These are phyloP conservation scores for Anguilla obscura DNA, from an alignment of 2,797 vertebrate species.

Conservation along the genomic window DNA sequence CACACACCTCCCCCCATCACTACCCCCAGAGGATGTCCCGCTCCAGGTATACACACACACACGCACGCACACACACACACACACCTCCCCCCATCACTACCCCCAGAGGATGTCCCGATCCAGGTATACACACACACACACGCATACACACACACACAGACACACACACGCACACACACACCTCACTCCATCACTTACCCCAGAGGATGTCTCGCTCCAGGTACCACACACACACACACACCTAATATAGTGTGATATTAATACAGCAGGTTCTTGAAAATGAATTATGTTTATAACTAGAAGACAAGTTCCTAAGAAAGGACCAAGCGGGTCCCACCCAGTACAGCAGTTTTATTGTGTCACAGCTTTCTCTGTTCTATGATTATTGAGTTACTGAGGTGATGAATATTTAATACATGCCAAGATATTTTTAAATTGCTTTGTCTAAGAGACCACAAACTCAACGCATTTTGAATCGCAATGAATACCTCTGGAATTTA, in stretches of 20 bases:
- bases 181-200: slow-evolving; percentile 64
- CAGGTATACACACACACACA: background rate
- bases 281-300: background rate
- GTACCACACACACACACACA: background rate
- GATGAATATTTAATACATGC: slow-evolving; percentile 3
- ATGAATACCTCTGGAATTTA: background rate
- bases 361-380: background rate
- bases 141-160: background rate
- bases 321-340: background rate
- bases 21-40: slow-evolving; percentile 69
- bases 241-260: background rate
- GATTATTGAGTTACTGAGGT: background rate
- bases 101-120: too few species aligned
- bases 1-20: slow-evolving; percentile 20
- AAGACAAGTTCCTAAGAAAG: background rate
- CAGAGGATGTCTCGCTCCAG: slow-evolving; percentile 64
- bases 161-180: slow-evolving; percentile 41
- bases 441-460: background rate
- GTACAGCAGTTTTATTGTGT: background rate
- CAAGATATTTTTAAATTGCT: background rate
- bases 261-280: background rate
- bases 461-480: background rate
- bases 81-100: background rate
- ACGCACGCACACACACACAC: background rate
- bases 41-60: background rate